Base-by-base conservation (phyloP, 2,797 vertebrate genomes). In the Hemitrygon akajei region DNA sequence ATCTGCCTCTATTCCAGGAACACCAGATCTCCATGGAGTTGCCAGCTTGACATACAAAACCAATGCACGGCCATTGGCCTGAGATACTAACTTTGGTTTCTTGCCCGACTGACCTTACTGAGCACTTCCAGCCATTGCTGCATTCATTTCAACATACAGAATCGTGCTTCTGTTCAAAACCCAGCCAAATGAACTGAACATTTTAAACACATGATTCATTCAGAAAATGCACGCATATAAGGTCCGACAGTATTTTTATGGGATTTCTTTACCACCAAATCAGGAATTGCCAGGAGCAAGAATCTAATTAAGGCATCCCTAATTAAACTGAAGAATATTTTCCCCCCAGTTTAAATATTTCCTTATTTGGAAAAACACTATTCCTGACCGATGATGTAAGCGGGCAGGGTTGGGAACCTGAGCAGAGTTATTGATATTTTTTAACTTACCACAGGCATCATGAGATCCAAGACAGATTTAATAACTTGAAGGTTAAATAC, bases 171-270 rank as follows among this genome's bases (percentile, higher is more conserved):
- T 22, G 40, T 27, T 82, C 40, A 12, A 82, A 82, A 82, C 40
- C 81, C 27, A 84, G 56, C 81, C 27, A 58, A 84, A 12, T 84
- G 47, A 25, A 25, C 9, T 27, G 47, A 82, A 56, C 40, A 82
- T 81, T 81, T 80, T 34, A 80, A 80, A 81, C 81, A 58, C 56
- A 58, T 84, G 81, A 84, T 56, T 84, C 81, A 84, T 84, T 58
- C 47, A 84, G 58, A 58, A 30, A 58, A 27, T 7, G 14, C 9
- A 22, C 47, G 2, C 47, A 47, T 47, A 22, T 10, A 82, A 9
- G 80, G 11, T 10, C 37, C 25, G 7, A 47, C 4, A 16, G 47
- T 82, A 56, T 56, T 27, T 47, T 25, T 82, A 58, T 30, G 47
- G 25, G 9, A 25, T 18, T 27, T 58, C 37, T 56, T 56, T 3